Conservation (phyloP, 2,113 vertebrate genomes). For the Abramis brama region DNA sequence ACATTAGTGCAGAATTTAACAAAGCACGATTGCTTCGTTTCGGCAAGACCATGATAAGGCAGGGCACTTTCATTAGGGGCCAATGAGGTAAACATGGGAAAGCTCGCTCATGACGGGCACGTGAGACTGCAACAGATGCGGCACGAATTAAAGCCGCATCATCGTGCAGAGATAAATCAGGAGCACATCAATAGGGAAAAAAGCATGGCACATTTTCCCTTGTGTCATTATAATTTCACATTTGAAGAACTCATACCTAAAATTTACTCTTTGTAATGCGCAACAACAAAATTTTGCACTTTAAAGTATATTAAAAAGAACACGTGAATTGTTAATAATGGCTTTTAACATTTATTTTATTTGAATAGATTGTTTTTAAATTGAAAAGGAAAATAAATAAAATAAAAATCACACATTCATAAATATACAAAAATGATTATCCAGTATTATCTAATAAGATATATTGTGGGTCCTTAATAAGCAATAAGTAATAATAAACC, state of each 20-base stretch:
- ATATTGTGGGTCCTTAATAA: not conserved
- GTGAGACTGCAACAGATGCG: slow-evolving; percentile 55
- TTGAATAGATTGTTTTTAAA: not conserved
- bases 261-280: not conserved
- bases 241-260: slow-evolving; percentile 19
- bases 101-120: slow-evolving; percentile 34
- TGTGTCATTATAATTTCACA: slow-evolving; percentile 46
- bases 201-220: slow-evolving; percentile 44
- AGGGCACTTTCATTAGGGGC: slow-evolving; percentile 45
- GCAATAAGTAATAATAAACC: not conserved
- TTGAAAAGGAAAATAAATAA: not conserved
- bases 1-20: slow-evolving; percentile 74
- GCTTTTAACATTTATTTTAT: not conserved
- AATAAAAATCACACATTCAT: not conserved
- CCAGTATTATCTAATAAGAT: not conserved
- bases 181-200: slow-evolving; percentile 45
- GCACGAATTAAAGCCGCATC: slow-evolving; percentile 53
- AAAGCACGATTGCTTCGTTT: slow-evolving; percentile 63
- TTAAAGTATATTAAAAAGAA: not conserved
- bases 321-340: not conserved
- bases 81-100: slow-evolving; percentile 46
- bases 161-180: slow-evolving; percentile 54
- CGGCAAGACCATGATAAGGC: slow-evolving; percentile 25
- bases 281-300: not conserved
- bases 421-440: not conserved